Conservation (phyloP, 2,113 vertebrate species). For the Heterotis niloticus region DNA sequence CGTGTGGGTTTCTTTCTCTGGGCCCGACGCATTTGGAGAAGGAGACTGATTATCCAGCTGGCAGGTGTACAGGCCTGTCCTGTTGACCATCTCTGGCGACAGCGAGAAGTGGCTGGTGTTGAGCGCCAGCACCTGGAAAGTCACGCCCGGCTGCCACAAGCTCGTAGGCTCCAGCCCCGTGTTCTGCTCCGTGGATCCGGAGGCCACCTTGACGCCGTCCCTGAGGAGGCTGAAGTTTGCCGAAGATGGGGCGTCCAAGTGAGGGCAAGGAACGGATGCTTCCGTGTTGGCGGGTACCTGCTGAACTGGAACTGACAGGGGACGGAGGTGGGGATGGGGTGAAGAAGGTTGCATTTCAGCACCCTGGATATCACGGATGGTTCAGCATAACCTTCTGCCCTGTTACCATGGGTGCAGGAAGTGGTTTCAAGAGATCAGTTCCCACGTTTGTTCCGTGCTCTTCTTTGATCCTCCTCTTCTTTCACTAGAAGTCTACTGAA, state of each 20-base stretch:
- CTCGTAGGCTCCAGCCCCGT: no score
- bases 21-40: background rate
- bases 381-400: background rate
- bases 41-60: no score
- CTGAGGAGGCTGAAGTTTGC: background rate
- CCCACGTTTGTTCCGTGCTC: background rate
- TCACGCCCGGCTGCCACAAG: background rate
- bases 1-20: background rate
- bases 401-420: no score
- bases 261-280: background rate
- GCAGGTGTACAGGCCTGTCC: constrained; percentile 13
- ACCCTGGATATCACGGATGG: background rate
- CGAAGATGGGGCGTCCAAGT: background rate
- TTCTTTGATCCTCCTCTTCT: no score
- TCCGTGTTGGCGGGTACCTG: background rate
- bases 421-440: no score
- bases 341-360: background rate
- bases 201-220: background rate
- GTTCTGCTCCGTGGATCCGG: background rate
- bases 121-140: no score
- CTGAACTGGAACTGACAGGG: background rate
- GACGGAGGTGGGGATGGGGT: background rate
- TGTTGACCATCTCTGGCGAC: background rate
- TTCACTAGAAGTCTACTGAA: no score
- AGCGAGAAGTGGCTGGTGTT: background rate